Conservation (phyloP, 1,140 invertebrate species). For the Melitaea cinxia region DNA sequence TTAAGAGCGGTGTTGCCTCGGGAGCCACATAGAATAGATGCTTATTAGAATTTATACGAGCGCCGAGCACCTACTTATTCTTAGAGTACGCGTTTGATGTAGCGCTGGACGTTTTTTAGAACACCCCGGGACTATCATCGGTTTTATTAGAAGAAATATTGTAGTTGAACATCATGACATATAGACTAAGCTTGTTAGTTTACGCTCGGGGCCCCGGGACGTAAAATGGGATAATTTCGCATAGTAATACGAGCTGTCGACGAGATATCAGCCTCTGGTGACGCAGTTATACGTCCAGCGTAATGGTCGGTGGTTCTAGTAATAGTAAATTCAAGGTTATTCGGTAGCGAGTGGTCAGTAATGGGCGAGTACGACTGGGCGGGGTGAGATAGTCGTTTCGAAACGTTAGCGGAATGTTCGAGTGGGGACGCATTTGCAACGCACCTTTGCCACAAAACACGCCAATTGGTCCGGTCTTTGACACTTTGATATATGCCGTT, state of each 20-base stretch:
- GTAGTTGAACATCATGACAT: slow-evolving; percentile 51
- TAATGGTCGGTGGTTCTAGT: slow-evolving; percentile 55
- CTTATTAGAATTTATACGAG: slow-evolving; percentile 73
- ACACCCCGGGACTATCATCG: slow-evolving; percentile 55
- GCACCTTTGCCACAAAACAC: slow-evolving; percentile 51
- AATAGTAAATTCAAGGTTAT: slow-evolving; percentile 70
- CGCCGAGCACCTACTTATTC: slow-evolving; percentile 43
- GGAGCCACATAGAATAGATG: slow-evolving; percentile 57
- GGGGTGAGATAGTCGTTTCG: slow-evolving; percentile 60
- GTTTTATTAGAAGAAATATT: slow-evolving; percentile 70
- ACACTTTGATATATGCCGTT: slow-evolving; percentile 70
- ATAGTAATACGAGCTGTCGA: slow-evolving; percentile 69
- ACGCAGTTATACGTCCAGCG: slow-evolving; percentile 51
- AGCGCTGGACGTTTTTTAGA: slow-evolving; percentile 60
- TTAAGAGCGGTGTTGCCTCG: slow-evolving; percentile 71
- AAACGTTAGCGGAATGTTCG: slow-evolving; percentile 59
- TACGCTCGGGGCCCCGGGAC: slow-evolving; percentile 46
- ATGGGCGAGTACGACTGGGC: slow-evolving; percentile 67
- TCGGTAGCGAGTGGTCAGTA: slow-evolving; percentile 63
- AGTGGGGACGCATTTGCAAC: slow-evolving; percentile 64
- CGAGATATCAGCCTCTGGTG: slow-evolving; percentile 66
- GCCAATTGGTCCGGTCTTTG: slow-evolving; percentile 70
- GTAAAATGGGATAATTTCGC: slow-evolving; percentile 64
- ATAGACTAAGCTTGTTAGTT: slow-evolving; percentile 55
- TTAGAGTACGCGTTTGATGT: slow-evolving; percentile 55